Base-by-base conservation (phyloP, 2,113 vertebrate genomes). In the Phyllopteryx taeniolatus region DNA sequence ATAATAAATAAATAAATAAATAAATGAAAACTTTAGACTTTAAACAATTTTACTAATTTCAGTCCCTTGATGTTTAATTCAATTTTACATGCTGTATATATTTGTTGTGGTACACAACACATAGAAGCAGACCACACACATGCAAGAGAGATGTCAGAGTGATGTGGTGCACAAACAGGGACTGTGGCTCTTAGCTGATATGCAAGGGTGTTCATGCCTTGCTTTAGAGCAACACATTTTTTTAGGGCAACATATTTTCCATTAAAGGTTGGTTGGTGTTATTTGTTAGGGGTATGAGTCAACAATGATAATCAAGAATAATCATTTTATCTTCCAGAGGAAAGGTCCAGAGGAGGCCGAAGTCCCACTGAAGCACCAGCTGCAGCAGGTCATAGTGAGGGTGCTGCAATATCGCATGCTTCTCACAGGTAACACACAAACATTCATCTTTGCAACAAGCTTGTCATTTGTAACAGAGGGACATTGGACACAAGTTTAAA, bases 331-430 rank as follows among this genome's bases (percentile, higher is more conserved):
- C 68, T 62, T 62, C 67, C 81, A 90, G 90, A 91, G 92, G 90
- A 91, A 82, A 86, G 88, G 79, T 44, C 90, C 80, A 60, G 89
- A 85, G 62, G 92, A 91, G 67, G 84, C 87, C 39, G 85, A 90
- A 79, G 86, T 89, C 76, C 93, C 78, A 53, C 76, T 95, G 85
- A 96, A 95, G 84, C 95, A 98, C 69, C 94, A 93, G 85, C 92
- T 99, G 82, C 87, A 97, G 77, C 93, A 94, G 88, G 94, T 97
- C 59, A 93, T 96, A 7, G 94, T 94, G 79, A 94, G 95, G 69
- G 88, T 98, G n/a, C 95, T 98, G 85, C 96, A 98, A 79, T 99
- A 99, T 76, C 94, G 84, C 62, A 94, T 95, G 91, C 92, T 99
- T 3, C 94, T 99, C 75, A 99, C 96, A 94, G 98, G 98, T 99